These are phyloP conservation scores for Thumatha senex DNA, from an alignment of 2,888 invertebrate species.

Conservation along the genomic window DNA sequence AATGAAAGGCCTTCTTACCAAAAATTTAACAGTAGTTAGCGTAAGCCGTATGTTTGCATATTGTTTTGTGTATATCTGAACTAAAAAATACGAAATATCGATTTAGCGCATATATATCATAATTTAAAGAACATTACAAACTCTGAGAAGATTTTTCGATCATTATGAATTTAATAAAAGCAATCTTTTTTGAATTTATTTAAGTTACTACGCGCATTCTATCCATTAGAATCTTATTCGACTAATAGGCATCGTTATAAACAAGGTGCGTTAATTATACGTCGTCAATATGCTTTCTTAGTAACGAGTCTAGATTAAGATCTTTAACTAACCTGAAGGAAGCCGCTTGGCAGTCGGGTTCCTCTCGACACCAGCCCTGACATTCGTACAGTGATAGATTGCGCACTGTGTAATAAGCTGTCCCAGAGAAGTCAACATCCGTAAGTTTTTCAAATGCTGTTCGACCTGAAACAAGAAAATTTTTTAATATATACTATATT, in stretches of 20 bases:
- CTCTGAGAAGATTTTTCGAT: neutral
- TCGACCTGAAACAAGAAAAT: conserved; percentile 84
- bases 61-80: too few species aligned
- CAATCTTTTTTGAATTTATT: too few species aligned
- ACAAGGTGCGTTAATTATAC: conserved; percentile 18
- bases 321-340: conserved; percentile 87
- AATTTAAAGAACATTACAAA: neutral
- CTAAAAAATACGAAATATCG: too few species aligned
- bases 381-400: conserved; percentile 96
- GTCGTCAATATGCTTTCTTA: neutral
- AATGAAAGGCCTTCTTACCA: too few species aligned
- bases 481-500: neutral
- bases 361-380: conserved; percentile 97
- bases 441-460: conserved; percentile 97
- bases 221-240: conserved; percentile 8
- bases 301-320: conserved; percentile 10
- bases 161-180: too few species aligned
- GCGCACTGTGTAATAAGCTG: conserved; percentile 95
- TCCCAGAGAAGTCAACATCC: conserved; percentile 95
- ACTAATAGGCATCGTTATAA: conserved; percentile 10
- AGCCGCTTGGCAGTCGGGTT: conserved; percentile 95
- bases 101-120: too few species aligned
- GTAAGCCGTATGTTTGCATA: too few species aligned
- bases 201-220: too few species aligned
- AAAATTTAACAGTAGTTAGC: too few species aligned